Conservation (phyloP, 2,113 vertebrate species). For the Crypturellus undulatus region DNA sequence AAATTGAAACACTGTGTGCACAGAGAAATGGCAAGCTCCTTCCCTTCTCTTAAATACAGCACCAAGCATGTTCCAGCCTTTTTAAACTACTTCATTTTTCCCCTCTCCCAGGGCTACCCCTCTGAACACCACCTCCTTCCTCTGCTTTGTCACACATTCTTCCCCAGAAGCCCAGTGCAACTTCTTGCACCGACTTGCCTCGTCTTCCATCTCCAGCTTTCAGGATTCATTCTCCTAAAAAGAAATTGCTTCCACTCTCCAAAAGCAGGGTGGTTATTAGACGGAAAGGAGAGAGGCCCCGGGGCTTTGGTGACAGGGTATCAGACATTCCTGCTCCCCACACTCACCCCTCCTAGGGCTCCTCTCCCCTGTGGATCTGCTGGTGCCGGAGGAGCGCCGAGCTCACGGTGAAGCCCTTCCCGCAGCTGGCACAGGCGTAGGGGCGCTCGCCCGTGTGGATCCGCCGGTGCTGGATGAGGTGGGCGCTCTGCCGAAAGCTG, state of each 20-base stretch:
- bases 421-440: not conserved
- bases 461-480: conserved; percentile 57
- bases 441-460: conserved; percentile 56
- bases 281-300: fast-evolving
- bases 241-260: fast-evolving
- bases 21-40: not conserved
- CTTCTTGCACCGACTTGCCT: fast-evolving
- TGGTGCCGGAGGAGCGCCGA: conserved; percentile 43
- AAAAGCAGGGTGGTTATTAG: fast-evolving
- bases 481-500: conserved; percentile 56
- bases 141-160: fast-evolving
- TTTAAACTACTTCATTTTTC: too few species aligned
- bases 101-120: not conserved
- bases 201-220: not conserved
- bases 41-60: not conserved
- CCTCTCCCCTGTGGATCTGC: not conserved
- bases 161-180: not conserved
- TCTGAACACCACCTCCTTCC: fast-evolving
- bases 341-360: not conserved
- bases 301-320: not conserved
- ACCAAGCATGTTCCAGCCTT: not conserved
- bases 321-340: not conserved
- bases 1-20: fast-evolving
- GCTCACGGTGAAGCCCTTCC: conserved; percentile 48
- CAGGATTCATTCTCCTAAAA: not conserved